Evolutionary conservation across 2,113 vertebrate genomes (phyloP).

Genomic region (Motacilla tschutschensis): DNA sequence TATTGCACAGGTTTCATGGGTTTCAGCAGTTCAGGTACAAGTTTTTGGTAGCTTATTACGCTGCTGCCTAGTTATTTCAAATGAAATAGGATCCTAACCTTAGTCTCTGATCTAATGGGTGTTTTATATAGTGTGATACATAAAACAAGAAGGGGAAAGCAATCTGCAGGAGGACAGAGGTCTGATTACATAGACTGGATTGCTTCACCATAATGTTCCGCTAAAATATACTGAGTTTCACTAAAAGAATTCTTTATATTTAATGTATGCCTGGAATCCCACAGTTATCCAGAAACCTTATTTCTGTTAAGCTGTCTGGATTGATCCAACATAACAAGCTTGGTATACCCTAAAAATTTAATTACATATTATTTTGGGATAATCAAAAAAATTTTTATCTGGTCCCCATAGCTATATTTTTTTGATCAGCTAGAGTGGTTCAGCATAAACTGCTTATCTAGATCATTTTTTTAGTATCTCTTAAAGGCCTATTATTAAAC

Average conservation of each 20-base stretch:
- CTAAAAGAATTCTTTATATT: slow-evolving; percentile 37
- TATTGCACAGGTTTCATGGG: neutral
- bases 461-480: neutral
- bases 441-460: neutral
- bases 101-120: slow-evolving; percentile 22
- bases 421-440: neutral
- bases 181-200: slow-evolving; percentile 26
- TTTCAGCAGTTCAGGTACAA: slow-evolving; percentile 10
- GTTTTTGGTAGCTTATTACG: neutral
- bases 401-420: neutral
- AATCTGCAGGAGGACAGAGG: slow-evolving; percentile 35
- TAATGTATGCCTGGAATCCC: neutral
- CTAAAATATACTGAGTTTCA: slow-evolving; percentile 59
- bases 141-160: slow-evolving; percentile 40
- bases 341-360: neutral
- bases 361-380: neutral
- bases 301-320: neutral
- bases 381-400: neutral
- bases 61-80: slow-evolving; percentile 22
- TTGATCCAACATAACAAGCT: neutral
- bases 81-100: slow-evolving; percentile 45
- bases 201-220: neutral
- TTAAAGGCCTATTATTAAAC: neutral
- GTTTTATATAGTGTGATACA: slow-evolving; percentile 27
- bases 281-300: neutral